These are phyloP conservation scores for Telenomus remus DNA, from an alignment of 1,140 invertebrate species.

Conservation along the genomic window DNA sequence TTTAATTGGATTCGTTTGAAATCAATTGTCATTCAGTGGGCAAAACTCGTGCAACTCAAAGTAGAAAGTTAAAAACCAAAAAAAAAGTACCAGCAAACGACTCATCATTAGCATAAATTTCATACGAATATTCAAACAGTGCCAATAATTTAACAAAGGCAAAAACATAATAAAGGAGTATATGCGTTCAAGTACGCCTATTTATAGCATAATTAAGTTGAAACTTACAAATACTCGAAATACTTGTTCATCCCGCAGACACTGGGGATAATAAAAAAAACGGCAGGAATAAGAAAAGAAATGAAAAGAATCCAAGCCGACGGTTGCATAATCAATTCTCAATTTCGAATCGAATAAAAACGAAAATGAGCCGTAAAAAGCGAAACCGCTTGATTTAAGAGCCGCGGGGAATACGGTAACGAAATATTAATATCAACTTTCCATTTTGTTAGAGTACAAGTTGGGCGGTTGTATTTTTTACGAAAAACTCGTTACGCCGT, in stretches of 20 bases:
- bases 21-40: too few species aligned
- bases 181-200: conserved; percentile 36
- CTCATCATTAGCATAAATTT: conserved; percentile 13
- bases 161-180: conserved; percentile 22
- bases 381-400: conserved; percentile 26
- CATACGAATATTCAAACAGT: conserved; percentile 16
- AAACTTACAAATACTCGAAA: conserved; percentile 31
- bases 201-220: conserved; percentile 40
- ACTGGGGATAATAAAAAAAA: conserved; percentile 22
- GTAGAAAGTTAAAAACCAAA: too few species aligned
- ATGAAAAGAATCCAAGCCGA: too few species aligned
- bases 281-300: too few species aligned
- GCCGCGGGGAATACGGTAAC: conserved; percentile 29
- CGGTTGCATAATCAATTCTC: conserved; percentile 28
- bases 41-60: too few species aligned
- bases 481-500: conserved; percentile 28
- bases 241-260: conserved; percentile 11
- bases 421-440: conserved; percentile 36
- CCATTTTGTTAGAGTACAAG: conserved; percentile 35
- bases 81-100: too few species aligned
- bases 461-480: conserved; percentile 25
- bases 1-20: too few species aligned
- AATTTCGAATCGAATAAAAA: conserved; percentile 22
- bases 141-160: conserved; percentile 13
- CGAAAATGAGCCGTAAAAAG: conserved; percentile 32